These are phyloP conservation scores for Tautogolabrus adspersus DNA, from an alignment of 2,113 vertebrate species.

Conservation along the genomic window DNA sequence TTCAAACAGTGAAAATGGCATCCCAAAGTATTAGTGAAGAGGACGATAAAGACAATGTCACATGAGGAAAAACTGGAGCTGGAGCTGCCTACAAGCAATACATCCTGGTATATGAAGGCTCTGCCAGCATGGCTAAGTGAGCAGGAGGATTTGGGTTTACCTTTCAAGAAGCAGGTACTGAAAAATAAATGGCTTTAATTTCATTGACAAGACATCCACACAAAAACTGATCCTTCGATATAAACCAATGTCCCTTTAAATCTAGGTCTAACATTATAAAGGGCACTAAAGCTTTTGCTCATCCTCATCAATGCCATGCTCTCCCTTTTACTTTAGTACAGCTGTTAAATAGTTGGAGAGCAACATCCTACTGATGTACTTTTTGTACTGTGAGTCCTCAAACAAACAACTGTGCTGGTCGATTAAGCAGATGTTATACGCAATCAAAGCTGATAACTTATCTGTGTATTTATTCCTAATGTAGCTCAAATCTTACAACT, in stretches of 20 bases:
- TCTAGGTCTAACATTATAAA: neutral
- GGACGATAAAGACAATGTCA: no score
- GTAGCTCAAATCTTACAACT: neutral
- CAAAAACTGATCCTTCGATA: no score
- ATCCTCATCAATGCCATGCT: neutral
- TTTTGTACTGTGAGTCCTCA: neutral
- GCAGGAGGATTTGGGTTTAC: no score
- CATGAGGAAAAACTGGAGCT: no score
- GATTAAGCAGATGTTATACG: neutral
- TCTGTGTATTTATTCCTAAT: neutral
- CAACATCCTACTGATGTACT: neutral
- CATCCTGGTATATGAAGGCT: neutral
- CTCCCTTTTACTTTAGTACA: neutral
- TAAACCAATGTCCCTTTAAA: neutral
- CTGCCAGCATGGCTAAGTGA: no score
- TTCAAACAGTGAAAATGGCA: no score
- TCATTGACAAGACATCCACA: no score
- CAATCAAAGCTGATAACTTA: neutral
- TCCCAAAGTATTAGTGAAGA: no score
- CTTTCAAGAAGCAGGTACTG: no score
- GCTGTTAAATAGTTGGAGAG: neutral
- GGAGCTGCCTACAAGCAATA: neutral
- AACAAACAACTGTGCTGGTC: neutral
- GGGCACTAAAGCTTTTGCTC: neutral
- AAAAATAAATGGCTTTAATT: no score